These are phyloP conservation scores for Conus ventricosus DNA, from an alignment of 1,140 invertebrate genomes.

Conservation along the genomic window DNA sequence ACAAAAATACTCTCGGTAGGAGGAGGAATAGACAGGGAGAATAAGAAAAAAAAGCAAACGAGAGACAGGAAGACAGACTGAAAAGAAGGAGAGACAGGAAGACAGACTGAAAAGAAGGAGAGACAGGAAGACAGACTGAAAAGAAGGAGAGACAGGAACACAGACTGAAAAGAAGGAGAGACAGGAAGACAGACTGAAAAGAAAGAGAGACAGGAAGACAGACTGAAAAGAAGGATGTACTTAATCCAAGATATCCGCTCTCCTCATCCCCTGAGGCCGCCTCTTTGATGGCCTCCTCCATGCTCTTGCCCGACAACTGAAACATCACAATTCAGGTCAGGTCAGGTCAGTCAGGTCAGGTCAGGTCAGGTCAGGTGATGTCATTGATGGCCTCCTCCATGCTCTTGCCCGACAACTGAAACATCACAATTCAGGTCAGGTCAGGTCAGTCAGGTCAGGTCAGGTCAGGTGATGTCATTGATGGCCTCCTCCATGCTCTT, in stretches of 20 bases:
- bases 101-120: too few species aligned
- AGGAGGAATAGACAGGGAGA: background rate
- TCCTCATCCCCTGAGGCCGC: slow-evolving; percentile 53
- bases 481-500: too few species aligned
- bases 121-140: too few species aligned
- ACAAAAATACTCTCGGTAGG: background rate
- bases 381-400: slow-evolving; percentile 56
- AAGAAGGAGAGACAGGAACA: too few species aligned
- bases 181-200: background rate
- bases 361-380: too few species aligned
- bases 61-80: too few species aligned
- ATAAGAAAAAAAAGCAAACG: background rate
- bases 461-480: too few species aligned
- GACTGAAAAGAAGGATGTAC: slow-evolving; percentile 33
- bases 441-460: too few species aligned
- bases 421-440: background rate
- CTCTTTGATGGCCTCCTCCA: slow-evolving; percentile 55
- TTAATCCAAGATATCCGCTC: slow-evolving; percentile 55
- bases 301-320: slow-evolving; percentile 59
- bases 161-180: background rate
- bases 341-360: too few species aligned
- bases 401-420: slow-evolving; percentile 59
- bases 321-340: too few species aligned
- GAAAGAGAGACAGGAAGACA: background rate
- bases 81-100: too few species aligned